Percentiles rank a stretch among this genome's conserved stretches.
Conservation (phyloP, 64 coral and sea anemone species). For the Hydrozoanthus tunicans region DNA sequence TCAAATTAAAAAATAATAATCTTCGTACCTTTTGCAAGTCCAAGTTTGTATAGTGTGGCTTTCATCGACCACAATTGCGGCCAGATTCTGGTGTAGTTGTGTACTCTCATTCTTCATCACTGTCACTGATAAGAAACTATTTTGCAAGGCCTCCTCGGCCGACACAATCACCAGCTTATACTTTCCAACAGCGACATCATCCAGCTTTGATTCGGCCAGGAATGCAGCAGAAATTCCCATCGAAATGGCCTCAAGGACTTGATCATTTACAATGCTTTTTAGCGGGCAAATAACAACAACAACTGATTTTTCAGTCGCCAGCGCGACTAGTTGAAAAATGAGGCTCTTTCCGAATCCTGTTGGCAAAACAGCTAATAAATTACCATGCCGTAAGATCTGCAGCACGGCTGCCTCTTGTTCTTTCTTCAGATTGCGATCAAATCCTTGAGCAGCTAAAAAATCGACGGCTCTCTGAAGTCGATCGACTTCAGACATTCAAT, state of each 20-base stretch:
- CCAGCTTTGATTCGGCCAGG: background rate
- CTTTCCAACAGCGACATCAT: slow-evolving; percentile 2
- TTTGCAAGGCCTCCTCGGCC: background rate
- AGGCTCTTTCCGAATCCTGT: no score
- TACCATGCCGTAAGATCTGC: no score
- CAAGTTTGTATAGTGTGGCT: slow-evolving; percentile 3
- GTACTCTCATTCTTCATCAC: slow-evolving; percentile 25
- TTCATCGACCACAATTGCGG: slow-evolving; percentile 6
- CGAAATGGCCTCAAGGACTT: background rate
- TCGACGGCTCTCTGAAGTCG: no score
- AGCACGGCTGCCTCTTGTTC: no score
- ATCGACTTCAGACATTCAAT: no score
- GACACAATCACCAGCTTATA: background rate
- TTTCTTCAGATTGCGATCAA: no score
- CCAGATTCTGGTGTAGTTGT: slow-evolving; percentile 41
- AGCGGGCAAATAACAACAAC: no score
- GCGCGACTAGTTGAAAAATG: no score
- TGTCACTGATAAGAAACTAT: background rate
- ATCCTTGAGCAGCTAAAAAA: no score
- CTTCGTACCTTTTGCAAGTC: slow-evolving; percentile 37
- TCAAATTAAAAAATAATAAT: slow-evolving; percentile 38
- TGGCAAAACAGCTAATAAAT: no score
- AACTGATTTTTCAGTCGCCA: no score
- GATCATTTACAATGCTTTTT: no score
- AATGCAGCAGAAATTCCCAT: background rate